These are phyloP conservation scores for Ophonus ardosiacus DNA, from an alignment of 2,888 invertebrate species.

Conservation along the genomic window DNA sequence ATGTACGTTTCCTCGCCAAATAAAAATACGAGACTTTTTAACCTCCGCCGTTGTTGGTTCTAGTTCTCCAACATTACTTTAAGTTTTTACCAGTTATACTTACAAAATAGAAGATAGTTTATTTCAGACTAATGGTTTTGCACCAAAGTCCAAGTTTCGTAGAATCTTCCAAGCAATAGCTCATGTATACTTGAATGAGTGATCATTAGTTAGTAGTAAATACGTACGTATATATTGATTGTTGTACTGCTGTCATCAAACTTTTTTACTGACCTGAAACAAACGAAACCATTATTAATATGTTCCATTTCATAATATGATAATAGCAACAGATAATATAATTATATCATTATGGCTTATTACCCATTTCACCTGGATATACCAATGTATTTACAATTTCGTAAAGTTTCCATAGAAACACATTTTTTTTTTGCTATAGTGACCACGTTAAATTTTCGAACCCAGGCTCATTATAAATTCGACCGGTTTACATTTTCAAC, in stretches of 20 bases:
- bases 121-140: not conserved
- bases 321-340: too few species aligned
- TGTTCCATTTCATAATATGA: not conserved
- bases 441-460: too few species aligned
- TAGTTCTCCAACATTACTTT: not conserved
- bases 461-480: too few species aligned
- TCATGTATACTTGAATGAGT: not conserved
- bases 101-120: not conserved
- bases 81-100: not conserved
- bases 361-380: too few species aligned
- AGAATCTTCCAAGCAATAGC: not conserved
- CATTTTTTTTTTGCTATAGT: too few species aligned
- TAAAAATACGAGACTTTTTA: not conserved
- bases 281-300: not conserved
- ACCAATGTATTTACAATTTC: too few species aligned
- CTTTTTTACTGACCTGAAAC: not conserved
- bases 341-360: too few species aligned
- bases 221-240: not conserved
- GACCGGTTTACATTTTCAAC: too few species aligned
- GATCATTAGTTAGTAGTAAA: not conserved
- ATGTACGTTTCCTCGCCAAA: not conserved
- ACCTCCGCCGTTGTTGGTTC: not conserved
- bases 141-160: not conserved
- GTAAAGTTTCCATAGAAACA: too few species aligned
- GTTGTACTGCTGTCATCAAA: not conserved